Percentiles rank a stretch among this genome's conserved stretches.
phyloP scores from a whole-genome alignment of 2,113 vertebrate species.

The Mus pahari region DNA sequence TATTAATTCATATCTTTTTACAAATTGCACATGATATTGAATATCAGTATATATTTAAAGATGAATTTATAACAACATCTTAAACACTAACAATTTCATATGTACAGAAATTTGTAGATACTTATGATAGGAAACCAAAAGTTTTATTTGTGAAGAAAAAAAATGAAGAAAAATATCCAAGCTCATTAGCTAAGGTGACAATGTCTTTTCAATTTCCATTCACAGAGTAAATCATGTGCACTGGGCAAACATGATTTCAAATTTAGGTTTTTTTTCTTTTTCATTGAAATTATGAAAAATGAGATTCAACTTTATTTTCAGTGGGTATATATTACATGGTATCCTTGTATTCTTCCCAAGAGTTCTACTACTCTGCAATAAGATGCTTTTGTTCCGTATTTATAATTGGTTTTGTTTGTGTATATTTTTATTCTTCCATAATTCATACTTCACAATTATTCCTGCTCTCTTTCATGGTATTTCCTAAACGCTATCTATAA shows the following conservation, averaged over 20 bases:
- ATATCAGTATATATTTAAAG: neutral
- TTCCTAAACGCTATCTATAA: neutral
- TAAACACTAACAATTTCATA: neutral
- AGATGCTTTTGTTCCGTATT: neutral
- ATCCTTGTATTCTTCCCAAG: conserved; percentile 5
- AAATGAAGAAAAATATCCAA: neutral
- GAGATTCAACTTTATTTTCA: neutral
- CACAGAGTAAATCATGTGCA: neutral
- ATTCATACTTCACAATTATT: neutral
- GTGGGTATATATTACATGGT: neutral
- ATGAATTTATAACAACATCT: neutral
- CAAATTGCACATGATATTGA: neutral
- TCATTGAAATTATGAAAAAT: neutral
- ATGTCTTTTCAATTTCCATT: neutral
- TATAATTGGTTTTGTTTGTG: neutral
- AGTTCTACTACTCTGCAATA: neutral
- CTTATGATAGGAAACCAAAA: neutral
- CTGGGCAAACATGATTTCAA: neutral
- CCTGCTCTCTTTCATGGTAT: neutral
- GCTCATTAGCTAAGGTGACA: neutral
- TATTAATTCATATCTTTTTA: neutral
- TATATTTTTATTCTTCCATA: neutral
- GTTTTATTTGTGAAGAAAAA: neutral
- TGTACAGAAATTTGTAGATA: neutral
- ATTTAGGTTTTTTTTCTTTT: neutral